Evolutionary conservation across 2,888 invertebrate genomes (phyloP), one percentile per base, ranked within the genome.

Genomic region (Synergus itoensis): DNA sequence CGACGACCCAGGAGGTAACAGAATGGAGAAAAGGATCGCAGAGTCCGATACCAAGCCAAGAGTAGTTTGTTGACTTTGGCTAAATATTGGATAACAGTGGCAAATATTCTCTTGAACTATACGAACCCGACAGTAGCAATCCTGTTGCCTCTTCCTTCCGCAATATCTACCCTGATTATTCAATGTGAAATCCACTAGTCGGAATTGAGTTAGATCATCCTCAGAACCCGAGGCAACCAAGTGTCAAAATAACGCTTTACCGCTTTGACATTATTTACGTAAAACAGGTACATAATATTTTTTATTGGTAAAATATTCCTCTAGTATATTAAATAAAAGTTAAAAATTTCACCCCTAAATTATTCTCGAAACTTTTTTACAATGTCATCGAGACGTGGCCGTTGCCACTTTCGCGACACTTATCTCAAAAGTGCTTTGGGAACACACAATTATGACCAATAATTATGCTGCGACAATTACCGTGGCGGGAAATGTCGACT

Each of bases 21-120:
- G 84, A 84, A 85, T 83, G 80, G 86, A 87, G 88, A 87, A 88
- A 87, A 89, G 89, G 88, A 88, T 88, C 88, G 85, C 81, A 83
- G 85, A 79, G 86, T 84, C 88, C 87, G 90, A 89, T 89, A 89
- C 87, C 83, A 83, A 84, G 85, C 84, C 82, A 87, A 86, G 86
- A 84, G 84, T 83, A 86, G 86, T 89, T 87, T 90, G 90, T 91
- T 90, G 89, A 90, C 89, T 89, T 89, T 90, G 84, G 86, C 88
- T 90, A 90, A 91, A 91, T 91, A 91, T 91, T 90, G 88, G 86
- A 90, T 88, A 88, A 87, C 89, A 88, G 88, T 87, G 87, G 90
- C 88, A 90, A 91, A 91, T 91, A 90, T 90, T 88, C 89, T 86
- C 88, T 88, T 85, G 86, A 89, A 88, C 88, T 89, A 87, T 87